Evolutionary conservation across 2,797 vertebrate genomes (phyloP).

Genomic region (Pseudochromis fuscus): DNA sequence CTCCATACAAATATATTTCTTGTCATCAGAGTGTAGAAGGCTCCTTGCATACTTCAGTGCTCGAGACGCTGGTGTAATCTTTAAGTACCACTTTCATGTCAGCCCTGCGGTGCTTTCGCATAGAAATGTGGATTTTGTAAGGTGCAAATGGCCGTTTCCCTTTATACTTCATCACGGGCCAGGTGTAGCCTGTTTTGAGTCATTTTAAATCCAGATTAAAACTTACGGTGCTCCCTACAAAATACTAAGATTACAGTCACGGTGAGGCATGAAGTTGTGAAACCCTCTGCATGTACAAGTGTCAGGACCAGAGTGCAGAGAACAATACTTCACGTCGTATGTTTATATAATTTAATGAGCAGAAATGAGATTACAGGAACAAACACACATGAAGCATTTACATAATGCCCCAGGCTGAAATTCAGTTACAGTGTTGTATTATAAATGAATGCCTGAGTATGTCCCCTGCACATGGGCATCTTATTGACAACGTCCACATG

Average conservation of each 20-base stretch:
- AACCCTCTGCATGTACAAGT: slow-evolving; percentile 18
- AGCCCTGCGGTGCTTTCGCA: slow-evolving; percentile 29
- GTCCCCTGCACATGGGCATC: slow-evolving; percentile 15
- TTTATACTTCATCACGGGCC: slow-evolving; percentile 11
- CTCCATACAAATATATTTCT: slow-evolving; percentile 17
- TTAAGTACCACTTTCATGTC: slow-evolving; percentile 44
- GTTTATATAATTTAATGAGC: slow-evolving; percentile 65
- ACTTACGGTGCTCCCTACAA: background rate
- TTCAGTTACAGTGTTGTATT: slow-evolving; percentile 68
- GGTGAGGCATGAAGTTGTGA: background rate
- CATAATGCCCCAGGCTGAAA: slow-evolving; percentile 67
- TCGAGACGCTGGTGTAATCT: slow-evolving; percentile 39
- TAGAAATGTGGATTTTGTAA: slow-evolving; percentile 25
- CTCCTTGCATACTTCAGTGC: slow-evolving; percentile 17
- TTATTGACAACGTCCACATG: slow-evolving; percentile 2
- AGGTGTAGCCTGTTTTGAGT: slow-evolving; percentile 6
- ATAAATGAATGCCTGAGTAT: slow-evolving; percentile 56
- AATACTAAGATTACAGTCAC: slow-evolving; percentile 27
- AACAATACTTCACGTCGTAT: slow-evolving; percentile 39
- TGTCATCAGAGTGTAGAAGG: background rate
- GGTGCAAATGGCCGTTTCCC: slow-evolving; percentile 20
- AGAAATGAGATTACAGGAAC: slow-evolving; percentile 64
- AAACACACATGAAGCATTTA: slow-evolving; percentile 65
- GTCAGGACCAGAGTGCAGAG: slow-evolving; percentile 23
- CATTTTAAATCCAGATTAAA: slow-evolving; percentile 35